phyloP scores from a whole-genome alignment of 1,140 invertebrate genomes.

The Scaptomyza pallida region DNA sequence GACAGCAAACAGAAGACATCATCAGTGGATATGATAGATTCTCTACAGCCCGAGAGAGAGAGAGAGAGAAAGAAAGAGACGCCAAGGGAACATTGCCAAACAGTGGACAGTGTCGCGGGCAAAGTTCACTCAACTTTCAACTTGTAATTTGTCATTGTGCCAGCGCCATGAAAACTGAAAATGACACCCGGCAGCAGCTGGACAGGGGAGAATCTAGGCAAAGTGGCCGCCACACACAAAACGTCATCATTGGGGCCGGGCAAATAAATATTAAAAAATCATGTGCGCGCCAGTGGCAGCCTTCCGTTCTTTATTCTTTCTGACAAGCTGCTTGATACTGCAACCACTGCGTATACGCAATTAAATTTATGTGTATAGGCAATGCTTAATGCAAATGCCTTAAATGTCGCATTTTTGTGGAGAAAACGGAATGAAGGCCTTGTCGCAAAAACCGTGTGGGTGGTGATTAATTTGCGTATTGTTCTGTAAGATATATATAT shows the following conservation, averaged over 20 bases:
- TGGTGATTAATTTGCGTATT: slow-evolving; percentile 77
- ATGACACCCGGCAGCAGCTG: slow-evolving; percentile 60
- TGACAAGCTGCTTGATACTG: slow-evolving; percentile 39
- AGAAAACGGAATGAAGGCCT: slow-evolving; percentile 48
- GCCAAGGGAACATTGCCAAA: slow-evolving; percentile 22
- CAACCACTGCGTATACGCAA: slow-evolving; percentile 74
- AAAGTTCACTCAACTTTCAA: slow-evolving; percentile 82
- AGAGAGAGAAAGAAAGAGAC: not conserved
- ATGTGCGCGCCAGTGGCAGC: slow-evolving; percentile 43
- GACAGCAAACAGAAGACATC: slow-evolving; percentile 56
- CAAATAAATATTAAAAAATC: slow-evolving; percentile 71
- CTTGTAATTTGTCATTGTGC: slow-evolving; percentile 80
- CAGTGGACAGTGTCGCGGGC: slow-evolving; percentile 52
- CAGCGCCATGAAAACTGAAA: slow-evolving; percentile 61
- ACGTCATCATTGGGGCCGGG: slow-evolving; percentile 54
- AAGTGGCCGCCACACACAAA: slow-evolving; percentile 49
- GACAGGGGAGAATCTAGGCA: slow-evolving; percentile 34
- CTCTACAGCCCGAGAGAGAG: not conserved
- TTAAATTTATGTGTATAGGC: slow-evolving; percentile 62
- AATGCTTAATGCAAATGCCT: slow-evolving; percentile 61
- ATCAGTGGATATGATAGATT: slow-evolving; percentile 6
- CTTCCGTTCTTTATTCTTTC: slow-evolving; percentile 4
- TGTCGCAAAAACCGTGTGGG: slow-evolving; percentile 43
- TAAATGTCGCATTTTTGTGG: slow-evolving; percentile 79
- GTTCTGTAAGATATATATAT: slow-evolving; percentile 61